These are phyloP conservation scores for Psammodynastes pulverulentus DNA, from an alignment of 2,113 vertebrate genomes.

Conservation along the genomic window DNA sequence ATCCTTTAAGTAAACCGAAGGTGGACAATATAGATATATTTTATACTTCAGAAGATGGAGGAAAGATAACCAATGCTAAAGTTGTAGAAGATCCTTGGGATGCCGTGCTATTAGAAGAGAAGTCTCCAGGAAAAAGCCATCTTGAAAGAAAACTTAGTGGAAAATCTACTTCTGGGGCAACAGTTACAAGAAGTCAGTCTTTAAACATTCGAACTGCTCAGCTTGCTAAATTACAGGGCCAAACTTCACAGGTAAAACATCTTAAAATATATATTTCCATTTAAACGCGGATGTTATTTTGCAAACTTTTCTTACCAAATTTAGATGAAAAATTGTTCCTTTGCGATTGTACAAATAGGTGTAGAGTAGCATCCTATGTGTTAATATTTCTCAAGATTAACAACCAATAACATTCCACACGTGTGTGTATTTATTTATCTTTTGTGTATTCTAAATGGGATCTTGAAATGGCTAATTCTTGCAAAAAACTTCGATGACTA, in stretches of 20 bases:
- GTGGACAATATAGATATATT: slow-evolving; percentile 74
- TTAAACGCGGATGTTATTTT: not conserved
- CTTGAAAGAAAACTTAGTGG: slow-evolving; percentile 72
- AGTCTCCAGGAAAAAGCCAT: slow-evolving; percentile 65
- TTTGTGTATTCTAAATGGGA: not conserved
- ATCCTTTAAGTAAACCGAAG: slow-evolving; percentile 88
- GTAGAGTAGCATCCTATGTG: not conserved
- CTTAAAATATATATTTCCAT: not conserved
- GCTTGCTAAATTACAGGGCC: slow-evolving; percentile 69
- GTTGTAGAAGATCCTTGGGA: slow-evolving; percentile 92
- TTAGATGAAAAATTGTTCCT: not conserved
- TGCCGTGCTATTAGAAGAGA: slow-evolving; percentile 86
- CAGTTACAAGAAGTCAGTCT: slow-evolving; percentile 86
- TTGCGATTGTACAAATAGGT: not conserved
- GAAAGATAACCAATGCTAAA: slow-evolving; percentile 44
- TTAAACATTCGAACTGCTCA: slow-evolving; percentile 80
- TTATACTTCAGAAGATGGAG: slow-evolving; percentile 41
- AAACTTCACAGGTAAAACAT: slow-evolving; percentile 77
- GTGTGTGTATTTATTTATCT: not conserved
- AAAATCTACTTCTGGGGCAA: slow-evolving; percentile 76
- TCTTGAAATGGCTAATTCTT: not conserved
- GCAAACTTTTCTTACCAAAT: not conserved
- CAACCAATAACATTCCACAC: not conserved
- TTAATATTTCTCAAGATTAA: not conserved
- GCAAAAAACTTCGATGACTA: not conserved